These are phyloP conservation scores for Drosophila tani DNA, from an alignment of 1,140 invertebrate species.

Conservation along the genomic window DNA sequence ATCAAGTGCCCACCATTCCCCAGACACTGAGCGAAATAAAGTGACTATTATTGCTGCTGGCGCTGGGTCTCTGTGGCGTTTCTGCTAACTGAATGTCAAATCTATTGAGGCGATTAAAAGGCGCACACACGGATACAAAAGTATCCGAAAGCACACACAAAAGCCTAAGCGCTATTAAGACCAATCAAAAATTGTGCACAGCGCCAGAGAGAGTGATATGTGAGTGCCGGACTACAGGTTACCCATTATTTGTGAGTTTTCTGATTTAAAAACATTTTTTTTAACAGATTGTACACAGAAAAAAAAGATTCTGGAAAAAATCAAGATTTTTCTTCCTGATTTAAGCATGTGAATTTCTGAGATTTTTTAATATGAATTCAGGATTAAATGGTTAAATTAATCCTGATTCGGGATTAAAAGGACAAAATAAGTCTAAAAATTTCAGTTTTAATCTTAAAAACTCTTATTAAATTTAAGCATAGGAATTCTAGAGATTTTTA, in stretches of 20 bases:
- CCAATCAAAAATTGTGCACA: constrained; percentile 60
- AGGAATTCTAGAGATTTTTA: too few species aligned
- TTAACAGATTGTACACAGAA: neutral
- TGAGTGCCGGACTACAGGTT: constrained; percentile 9
- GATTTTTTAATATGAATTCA: too few species aligned
- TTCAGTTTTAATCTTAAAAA: too few species aligned
- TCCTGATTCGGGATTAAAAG: too few species aligned
- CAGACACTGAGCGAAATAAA: constrained; percentile 26
- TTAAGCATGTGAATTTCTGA: too few species aligned
- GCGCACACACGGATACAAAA: constrained; percentile 17
- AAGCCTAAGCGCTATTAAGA: constrained; percentile 65
- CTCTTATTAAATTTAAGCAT: too few species aligned
- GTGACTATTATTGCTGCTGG: constrained; percentile 23
- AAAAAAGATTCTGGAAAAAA: too few species aligned
- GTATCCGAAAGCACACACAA: constrained; percentile 3
- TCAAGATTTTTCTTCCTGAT: too few species aligned
- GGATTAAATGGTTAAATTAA: too few species aligned
- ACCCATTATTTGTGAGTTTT: neutral
- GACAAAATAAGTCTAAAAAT: too few species aligned
- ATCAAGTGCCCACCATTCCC: constrained; percentile 18
- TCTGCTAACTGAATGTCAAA: constrained; percentile 80
- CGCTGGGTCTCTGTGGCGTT: constrained; percentile 13
- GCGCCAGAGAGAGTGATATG: too few species aligned
- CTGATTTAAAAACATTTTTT: too few species aligned
- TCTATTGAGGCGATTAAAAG: constrained; percentile 74